These are phyloP conservation scores for Spicauda simplicius DNA, from an alignment of 2,888 invertebrate genomes.

Conservation along the genomic window DNA sequence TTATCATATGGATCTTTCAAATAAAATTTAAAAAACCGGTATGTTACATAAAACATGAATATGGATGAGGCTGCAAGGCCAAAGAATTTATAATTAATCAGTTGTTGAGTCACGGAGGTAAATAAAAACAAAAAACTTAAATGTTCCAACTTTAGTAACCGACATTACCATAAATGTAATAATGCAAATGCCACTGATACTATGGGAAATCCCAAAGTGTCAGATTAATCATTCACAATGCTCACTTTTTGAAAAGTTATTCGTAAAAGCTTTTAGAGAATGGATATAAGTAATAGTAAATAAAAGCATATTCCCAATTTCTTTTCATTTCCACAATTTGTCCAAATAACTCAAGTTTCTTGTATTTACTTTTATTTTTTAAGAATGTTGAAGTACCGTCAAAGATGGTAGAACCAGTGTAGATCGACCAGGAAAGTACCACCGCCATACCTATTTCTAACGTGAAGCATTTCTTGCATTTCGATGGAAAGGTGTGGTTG, in stretches of 20 bases:
- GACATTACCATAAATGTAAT: background rate
- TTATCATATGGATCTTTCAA: background rate
- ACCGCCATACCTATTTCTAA: too few relatives aligned
- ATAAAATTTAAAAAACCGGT: background rate
- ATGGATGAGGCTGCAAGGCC: conserved; percentile 1
- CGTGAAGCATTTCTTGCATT: too few relatives aligned
- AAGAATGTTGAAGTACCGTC: too few relatives aligned
- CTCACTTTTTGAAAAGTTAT: background rate
- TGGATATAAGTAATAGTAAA: too few relatives aligned
- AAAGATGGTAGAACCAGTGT: too few relatives aligned
- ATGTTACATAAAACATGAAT: background rate
- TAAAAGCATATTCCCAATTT: too few relatives aligned
- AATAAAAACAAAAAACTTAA: conserved; percentile 15
- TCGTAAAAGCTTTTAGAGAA: too few relatives aligned
- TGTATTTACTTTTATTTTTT: too few relatives aligned
- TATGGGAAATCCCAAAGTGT: background rate
- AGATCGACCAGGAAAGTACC: too few relatives aligned
- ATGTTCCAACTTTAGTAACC: background rate
- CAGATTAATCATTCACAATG: background rate
- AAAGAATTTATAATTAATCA: background rate
- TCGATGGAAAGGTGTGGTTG: too few relatives aligned
- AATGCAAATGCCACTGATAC: background rate
- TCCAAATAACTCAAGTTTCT: too few relatives aligned
- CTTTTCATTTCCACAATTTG: too few relatives aligned
- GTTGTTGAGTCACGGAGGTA: background rate